Percentiles rank a stretch among this genome's conserved stretches.
Evolutionary conservation across 2,888 invertebrate species (phyloP).

Genomic region (Nyleta sp.): DNA sequence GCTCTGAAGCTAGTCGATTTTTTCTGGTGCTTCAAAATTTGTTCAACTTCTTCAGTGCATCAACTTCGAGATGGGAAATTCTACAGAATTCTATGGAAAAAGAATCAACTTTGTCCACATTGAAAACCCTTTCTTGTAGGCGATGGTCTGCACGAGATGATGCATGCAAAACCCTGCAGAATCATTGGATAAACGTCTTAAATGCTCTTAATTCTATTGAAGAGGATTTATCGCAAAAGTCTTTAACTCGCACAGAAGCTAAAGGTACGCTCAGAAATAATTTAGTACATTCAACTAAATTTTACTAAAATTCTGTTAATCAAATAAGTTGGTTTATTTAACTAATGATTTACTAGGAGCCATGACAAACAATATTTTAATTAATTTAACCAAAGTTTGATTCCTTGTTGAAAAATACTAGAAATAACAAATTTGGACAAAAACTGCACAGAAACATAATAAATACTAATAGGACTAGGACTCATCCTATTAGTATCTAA

Average conservation of each 20-base stretch:
- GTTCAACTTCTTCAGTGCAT: constrained; percentile 68
- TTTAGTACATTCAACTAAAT: too few relatives aligned
- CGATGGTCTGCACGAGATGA: constrained; percentile 41
- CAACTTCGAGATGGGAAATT: constrained; percentile 47
- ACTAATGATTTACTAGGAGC: too few relatives aligned
- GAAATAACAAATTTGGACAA: too few relatives aligned
- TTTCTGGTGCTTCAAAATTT: constrained; percentile 67
- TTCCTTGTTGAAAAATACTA: too few relatives aligned
- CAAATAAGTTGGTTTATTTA: too few relatives aligned
- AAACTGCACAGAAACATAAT: too few relatives aligned
- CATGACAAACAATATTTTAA: too few relatives aligned
- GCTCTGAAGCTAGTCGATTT: constrained; percentile 63
- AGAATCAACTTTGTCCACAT: background rate
- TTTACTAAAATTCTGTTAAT: too few relatives aligned
- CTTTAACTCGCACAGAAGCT: constrained; percentile 26
- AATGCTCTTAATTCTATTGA: constrained; percentile 7
- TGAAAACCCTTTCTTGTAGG: constrained; percentile 42
- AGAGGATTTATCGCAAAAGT: constrained; percentile 17
- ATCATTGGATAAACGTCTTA: constrained; percentile 10
- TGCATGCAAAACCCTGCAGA: constrained; percentile 12
- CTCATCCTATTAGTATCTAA: too few relatives aligned
- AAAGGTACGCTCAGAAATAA: too few relatives aligned
- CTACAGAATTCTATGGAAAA: background rate
- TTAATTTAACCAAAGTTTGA: too few relatives aligned
- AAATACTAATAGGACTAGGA: too few relatives aligned